These are phyloP conservation scores for Agriopis leucophaearia DNA, from an alignment of 2,888 invertebrate genomes.

Conservation along the genomic window DNA sequence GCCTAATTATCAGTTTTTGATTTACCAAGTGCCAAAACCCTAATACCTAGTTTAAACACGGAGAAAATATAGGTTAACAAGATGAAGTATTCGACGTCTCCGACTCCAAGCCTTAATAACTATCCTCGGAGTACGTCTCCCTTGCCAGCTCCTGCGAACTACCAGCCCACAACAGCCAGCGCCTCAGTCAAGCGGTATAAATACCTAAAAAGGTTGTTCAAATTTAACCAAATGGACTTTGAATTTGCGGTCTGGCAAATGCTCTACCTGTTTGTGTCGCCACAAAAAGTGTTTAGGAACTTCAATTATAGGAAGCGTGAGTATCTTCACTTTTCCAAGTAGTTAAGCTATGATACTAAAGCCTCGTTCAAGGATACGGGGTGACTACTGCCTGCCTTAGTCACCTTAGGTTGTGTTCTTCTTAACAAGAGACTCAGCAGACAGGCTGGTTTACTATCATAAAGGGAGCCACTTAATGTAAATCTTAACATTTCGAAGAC, in stretches of 20 bases:
- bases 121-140: conserved; percentile 88
- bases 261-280: conserved; percentile 96
- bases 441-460: no score
- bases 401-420: no score
- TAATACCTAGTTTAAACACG: conserved; percentile 3
- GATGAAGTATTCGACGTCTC: conserved; percentile 89
- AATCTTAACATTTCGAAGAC: no score
- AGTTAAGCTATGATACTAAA: no score
- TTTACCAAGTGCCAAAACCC: neutral
- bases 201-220: conserved; percentile 93
- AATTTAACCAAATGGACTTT: conserved; percentile 99
- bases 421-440: no score
- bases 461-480: no score
- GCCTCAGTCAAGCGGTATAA: conserved; percentile 96
- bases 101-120: conserved; percentile 76
- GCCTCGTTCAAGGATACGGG: no score
- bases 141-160: conserved; percentile 89
- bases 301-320: conserved; percentile 99
- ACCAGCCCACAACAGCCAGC: conserved; percentile 89
- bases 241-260: conserved; percentile 99
- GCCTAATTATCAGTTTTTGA: neutral
- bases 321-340: conserved; percentile 59
- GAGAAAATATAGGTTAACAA: conserved; percentile 37
- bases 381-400: no score
- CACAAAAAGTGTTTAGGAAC: conserved; percentile 98